Base-by-base conservation (phyloP, 2,797 vertebrate species). In the Geotrypetes seraphini region DNA sequence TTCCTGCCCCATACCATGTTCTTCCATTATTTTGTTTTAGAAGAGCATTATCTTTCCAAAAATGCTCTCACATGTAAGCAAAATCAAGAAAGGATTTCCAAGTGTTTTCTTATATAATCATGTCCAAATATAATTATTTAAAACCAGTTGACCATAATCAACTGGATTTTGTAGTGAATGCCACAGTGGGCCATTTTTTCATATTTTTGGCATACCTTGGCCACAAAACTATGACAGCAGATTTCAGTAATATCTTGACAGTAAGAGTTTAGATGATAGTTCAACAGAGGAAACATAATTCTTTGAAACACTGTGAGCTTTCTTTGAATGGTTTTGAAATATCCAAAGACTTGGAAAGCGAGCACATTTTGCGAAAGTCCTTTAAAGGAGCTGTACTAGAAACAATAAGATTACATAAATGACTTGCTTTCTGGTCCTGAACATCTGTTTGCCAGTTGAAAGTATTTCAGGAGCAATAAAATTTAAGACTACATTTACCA, bases 351-450 rank as follows among this genome's bases (percentile, higher is more conserved):
- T 24, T 44, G 6, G 41, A 39, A 44, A 19, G 19, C 36, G 33
- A 50, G 48, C 11, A 23, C 4, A 0, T n/a, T 14, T 17, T 25
- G 10, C 31, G 3, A 39, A 48, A 52, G 3, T 32, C 2, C 6
- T 43, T 32, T 43, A 38, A 60, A 33, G 31, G 10, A 4, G 55
- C 16, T 28, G 16, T 19, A 24, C 31, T 43, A 21, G 8, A 38
- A 53, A 9, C 3, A 42, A 50, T 28, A 26, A 25, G 39, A 46
- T 12, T 25, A 20, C 20, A 51, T 18, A 10, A 34, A 22, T 19
- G 16, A 12, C 8, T 21, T 25, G 10, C 13, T 17, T n/a, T 13
- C 18, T 29, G 22, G 15, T 30, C 29, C 22, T 33, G 16, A 33
- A 12, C 17, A 25, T 30, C 6, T 47, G 12, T 28, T 52, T n/a